These are phyloP conservation scores for Dicyema japonicum DNA, from an alignment of 1,140 invertebrate species.

Conservation along the genomic window DNA sequence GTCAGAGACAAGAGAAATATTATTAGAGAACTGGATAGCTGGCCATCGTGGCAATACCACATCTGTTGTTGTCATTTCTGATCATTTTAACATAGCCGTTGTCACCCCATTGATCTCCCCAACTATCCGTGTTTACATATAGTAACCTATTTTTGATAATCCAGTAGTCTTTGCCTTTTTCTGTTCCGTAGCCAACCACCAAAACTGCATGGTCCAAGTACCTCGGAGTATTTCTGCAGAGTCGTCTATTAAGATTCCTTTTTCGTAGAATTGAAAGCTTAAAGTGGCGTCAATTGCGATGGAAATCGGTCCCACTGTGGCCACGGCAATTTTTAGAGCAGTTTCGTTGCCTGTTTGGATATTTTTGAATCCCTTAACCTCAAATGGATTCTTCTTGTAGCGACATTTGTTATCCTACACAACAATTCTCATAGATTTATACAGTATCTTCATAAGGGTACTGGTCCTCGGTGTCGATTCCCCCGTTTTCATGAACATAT, in stretches of 20 bases:
- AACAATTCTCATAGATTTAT: conserved; percentile 21
- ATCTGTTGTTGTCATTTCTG: conserved; percentile 14
- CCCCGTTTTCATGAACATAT: conserved; percentile 2
- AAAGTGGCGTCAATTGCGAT: conserved; percentile 53
- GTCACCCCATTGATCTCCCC: conserved; percentile 43
- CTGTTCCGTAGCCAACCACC: conserved; percentile 40
- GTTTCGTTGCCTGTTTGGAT: conserved; percentile 7
- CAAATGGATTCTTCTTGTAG: conserved; percentile 6
- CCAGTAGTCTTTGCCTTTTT: conserved; percentile 35
- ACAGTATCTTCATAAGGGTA: conserved; percentile 1
- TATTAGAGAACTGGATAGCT: conserved; percentile 15
- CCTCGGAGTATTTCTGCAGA: too few relatives aligned
- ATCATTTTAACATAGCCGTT: conserved; percentile 21
- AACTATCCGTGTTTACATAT: conserved; percentile 17
- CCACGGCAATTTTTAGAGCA: conserved; percentile 24
- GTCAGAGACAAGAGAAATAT: too few relatives aligned
- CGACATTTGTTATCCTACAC: conserved; percentile 7
- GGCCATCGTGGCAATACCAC: conserved; percentile 14
- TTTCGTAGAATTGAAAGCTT: conserved; percentile 37
- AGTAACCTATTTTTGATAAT: conserved; percentile 39
- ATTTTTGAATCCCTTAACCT: conserved; percentile 9
- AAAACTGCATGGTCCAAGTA: conserved; percentile 45
- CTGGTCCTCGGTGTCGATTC: not conserved
- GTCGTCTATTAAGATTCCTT: too few relatives aligned
- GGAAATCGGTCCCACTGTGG: conserved; percentile 42